Conservation (phyloP, 2,797 vertebrate genomes). For the Sebastes jordani region DNA sequence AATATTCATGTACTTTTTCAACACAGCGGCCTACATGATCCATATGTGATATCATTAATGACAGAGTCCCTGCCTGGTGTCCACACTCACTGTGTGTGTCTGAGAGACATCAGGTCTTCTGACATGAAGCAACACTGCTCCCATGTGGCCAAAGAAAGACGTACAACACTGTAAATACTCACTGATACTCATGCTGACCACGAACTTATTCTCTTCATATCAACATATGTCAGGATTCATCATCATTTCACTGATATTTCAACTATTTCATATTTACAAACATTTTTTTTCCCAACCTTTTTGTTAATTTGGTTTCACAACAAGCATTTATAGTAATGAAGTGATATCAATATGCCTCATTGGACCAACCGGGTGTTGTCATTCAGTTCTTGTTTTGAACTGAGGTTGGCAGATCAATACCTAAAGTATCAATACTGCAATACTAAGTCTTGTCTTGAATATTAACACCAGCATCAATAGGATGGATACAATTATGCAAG, state of each 20-base stretch:
- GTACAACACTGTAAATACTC: background rate
- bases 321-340: background rate
- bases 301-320: background rate
- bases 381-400: background rate
- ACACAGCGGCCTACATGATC: background rate
- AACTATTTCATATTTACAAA: background rate
- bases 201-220: background rate
- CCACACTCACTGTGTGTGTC: background rate
- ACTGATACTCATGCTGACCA: background rate
- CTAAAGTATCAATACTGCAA: background rate
- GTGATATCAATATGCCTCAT: background rate
- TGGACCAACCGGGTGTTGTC: background rate
- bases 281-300: background rate
- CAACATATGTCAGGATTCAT: background rate
- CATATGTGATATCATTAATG: background rate
- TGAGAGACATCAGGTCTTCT: background rate
- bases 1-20: background rate
- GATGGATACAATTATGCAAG: accelerated
- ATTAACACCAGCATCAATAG: background rate
- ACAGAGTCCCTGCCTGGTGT: background rate
- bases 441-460: background rate
- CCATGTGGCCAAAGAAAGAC: slow-evolving; percentile 13
- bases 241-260: background rate
- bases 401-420: background rate
- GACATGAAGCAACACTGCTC: slow-evolving; percentile 24